phyloP scores from a whole-genome alignment of 2,113 vertebrate genomes.

The Pseudorhombus dupliciocellatus region DNA sequence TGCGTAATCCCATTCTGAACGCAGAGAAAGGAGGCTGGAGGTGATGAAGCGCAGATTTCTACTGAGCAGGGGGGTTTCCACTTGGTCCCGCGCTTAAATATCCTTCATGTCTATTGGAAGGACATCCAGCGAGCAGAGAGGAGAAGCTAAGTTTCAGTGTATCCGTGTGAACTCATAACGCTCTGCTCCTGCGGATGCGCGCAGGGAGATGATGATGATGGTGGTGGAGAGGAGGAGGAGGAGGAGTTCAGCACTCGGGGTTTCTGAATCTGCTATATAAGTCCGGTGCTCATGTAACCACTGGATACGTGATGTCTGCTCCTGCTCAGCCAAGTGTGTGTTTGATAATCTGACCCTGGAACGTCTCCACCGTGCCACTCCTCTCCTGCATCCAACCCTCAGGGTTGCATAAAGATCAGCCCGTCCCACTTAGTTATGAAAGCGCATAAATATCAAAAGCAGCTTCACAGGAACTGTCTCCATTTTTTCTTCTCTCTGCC shows the following conservation, averaged over 20 bases:
- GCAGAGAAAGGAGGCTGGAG: slow-evolving; percentile 11
- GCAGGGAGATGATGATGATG: slow-evolving; percentile 30
- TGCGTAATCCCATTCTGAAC: slow-evolving; percentile 71
- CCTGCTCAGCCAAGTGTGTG: slow-evolving; percentile 15
- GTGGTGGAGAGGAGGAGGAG: slow-evolving; percentile 54
- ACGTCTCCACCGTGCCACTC: not conserved
- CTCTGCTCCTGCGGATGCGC: slow-evolving; percentile 67
- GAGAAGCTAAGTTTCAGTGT: slow-evolving; percentile 46
- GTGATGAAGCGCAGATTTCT: slow-evolving; percentile 5
- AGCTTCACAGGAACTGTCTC: not conserved
- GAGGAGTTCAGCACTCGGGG: slow-evolving; percentile 75
- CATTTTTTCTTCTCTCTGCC: not conserved
- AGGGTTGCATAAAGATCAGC: not conserved
- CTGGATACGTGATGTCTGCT: slow-evolving; percentile 37
- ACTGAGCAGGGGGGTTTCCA: not conserved
- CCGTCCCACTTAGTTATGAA: not conserved
- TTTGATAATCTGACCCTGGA: slow-evolving; percentile 32
- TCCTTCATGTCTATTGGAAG: slow-evolving; percentile 47
- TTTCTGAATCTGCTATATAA: slow-evolving; percentile 69
- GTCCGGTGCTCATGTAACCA: slow-evolving; percentile 67
- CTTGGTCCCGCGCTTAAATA: slow-evolving; percentile 41
- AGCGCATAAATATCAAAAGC: not conserved
- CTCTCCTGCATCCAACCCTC: slow-evolving; percentile 1
- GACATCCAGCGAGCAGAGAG: slow-evolving; percentile 40
- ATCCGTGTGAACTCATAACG: slow-evolving; percentile 62